A percentile compares a stretch with the other conserved stretches of the same genome.
Conservation (phyloP, 2,113 vertebrate species). For the Ophiodon elongatus region DNA sequence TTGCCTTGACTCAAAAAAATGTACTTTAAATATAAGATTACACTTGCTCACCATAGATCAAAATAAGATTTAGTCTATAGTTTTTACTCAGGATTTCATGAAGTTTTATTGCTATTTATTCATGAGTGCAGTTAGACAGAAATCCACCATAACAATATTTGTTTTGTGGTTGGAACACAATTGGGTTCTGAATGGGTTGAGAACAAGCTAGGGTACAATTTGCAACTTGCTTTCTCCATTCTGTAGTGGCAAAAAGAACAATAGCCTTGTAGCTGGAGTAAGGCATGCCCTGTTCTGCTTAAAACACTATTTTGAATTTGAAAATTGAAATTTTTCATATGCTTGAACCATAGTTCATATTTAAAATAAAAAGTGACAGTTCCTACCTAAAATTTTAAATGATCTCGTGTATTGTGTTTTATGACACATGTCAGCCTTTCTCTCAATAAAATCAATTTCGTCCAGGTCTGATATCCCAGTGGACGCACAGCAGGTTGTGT, state of each 20-base stretch:
- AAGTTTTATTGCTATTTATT: background rate
- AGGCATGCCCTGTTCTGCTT: background rate
- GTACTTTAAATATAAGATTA: too few species aligned
- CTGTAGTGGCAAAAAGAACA: background rate
- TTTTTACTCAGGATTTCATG: too few species aligned
- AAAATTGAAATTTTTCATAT: too few species aligned
- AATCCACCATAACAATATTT: background rate
- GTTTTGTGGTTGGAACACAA: background rate
- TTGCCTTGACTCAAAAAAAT: background rate
- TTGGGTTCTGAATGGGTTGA: background rate
- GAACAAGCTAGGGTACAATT: background rate
- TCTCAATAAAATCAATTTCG: slow-evolving; percentile 49
- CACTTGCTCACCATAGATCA: background rate
- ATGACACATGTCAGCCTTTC: slow-evolving; percentile 34
- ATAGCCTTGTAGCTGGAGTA: background rate
- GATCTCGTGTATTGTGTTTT: slow-evolving; percentile 11
- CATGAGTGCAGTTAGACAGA: background rate
- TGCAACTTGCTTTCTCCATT: background rate
- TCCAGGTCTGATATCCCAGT: slow-evolving; percentile 48
- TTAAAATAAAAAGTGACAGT: background rate
- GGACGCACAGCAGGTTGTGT: slow-evolving; percentile 57
- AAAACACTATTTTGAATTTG: background rate
- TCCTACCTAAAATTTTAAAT: slow-evolving; percentile 11
- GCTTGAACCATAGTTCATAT: background rate
- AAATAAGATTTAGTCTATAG: background rate